Evolutionary conservation across 2,113 vertebrate species (phyloP), one percentile per base, ranked within the genome.

Genomic region (Hypanus sabinus): DNA sequence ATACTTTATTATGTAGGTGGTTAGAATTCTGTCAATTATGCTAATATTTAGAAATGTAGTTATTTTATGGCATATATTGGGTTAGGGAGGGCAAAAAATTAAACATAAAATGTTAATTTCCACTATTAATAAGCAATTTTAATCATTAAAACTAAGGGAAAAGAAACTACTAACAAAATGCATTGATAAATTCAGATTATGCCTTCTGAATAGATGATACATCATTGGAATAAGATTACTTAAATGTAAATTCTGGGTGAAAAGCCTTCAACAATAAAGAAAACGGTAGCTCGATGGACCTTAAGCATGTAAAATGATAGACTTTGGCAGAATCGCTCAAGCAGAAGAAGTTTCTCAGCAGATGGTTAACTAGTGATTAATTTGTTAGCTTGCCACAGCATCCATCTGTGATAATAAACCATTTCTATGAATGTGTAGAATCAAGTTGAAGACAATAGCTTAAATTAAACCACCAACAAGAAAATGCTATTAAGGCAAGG

Each of bases 341-440:
- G n/a, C 85, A 90, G 30, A 90, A 65, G 57, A 14, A 18, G 16
- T 3, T 90, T 65, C 30, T 30, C 30, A 65, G 60, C 57, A 65
- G 85, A 90, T 68, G 85, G 30, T 65, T 90, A 90, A 90, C 85
- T 65, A 36, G n/a, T 8, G 60, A 90, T 33, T 88, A 60, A 65
- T 33, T 65, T 65, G 12, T 33, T 90, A 33, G 85, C 7, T 65
- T 12, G 6, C 10, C 30, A 12, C 57, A 88, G 85, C 46, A 57
- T 85, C 81, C 24, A 12, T 33, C 60, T 36, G 60, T 33, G 60
- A 68, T 60, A 90, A 33, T 33, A 11, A 27, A 87, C 57, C 30
- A 30, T 27, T 60, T 90, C 60, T 33, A 5, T 65, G 30, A 60
- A 33, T 90, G 20, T 68, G 62, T 90, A 60, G 60, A 22, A 33